A percentile compares a stretch with the other conserved stretches of the same genome.
Evolutionary conservation across 2,888 invertebrate genomes (phyloP).

Genomic region (Salpingus planirostris): DNA sequence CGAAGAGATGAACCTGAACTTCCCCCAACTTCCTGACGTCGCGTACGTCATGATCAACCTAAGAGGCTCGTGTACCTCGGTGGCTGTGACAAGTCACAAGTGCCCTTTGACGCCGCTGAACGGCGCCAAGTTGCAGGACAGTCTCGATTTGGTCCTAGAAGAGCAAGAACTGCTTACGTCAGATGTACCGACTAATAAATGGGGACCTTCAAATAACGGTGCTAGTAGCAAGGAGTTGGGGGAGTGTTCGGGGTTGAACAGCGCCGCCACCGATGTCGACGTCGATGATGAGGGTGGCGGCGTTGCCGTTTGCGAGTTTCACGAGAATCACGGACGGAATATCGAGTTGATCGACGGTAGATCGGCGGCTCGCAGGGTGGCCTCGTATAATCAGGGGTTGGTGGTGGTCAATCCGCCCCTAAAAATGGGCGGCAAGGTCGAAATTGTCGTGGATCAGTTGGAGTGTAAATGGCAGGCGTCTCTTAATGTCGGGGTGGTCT

Average conservation of each 20-base stretch:
- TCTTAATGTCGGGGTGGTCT: constrained; percentile 73
- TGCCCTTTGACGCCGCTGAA: constrained; percentile 44
- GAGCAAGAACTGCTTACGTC: too few species aligned
- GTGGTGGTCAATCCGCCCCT: constrained; percentile 51
- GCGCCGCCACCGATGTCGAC: too few species aligned
- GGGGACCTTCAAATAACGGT: too few species aligned
- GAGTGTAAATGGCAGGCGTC: constrained; percentile 48
- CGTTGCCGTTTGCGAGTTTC: constrained; percentile 53
- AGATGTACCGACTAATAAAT: too few species aligned
- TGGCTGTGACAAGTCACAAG: constrained; percentile 62
- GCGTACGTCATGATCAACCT: constrained; percentile 79
- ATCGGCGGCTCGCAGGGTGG: constrained; percentile 61
- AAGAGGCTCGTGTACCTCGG: constrained; percentile 67
- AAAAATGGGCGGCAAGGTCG: constrained; percentile 27
- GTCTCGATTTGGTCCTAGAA: constrained; percentile 48
- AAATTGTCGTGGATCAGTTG: constrained; percentile 41
- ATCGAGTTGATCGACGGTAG: constrained; percentile 58
- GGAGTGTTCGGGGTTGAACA: too few species aligned
- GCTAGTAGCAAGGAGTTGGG: too few species aligned
- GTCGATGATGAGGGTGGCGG: constrained; percentile 6
- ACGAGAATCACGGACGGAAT: constrained; percentile 77
- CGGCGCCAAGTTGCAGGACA: constrained; percentile 45
- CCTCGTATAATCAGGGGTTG: constrained; percentile 78
- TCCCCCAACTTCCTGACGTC: constrained; percentile 41
- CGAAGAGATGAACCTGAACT: constrained; percentile 52